Evolutionary conservation across 2,888 invertebrate genomes (phyloP), one percentile per base, ranked within the genome.

Genomic region (Hartigia nigra): DNA sequence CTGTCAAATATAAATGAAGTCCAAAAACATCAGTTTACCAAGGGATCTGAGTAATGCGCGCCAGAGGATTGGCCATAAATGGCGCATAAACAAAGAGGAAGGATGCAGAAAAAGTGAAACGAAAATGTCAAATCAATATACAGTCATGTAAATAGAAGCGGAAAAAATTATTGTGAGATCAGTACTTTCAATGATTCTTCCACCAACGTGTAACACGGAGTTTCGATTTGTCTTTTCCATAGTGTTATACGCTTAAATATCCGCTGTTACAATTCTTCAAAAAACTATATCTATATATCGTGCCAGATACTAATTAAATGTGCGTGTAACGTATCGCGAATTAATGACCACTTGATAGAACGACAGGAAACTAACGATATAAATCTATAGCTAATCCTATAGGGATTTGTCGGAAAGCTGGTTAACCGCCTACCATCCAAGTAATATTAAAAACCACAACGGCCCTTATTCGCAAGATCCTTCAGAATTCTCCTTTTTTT

Each of bases 321-420:
- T 69, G n/a, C n/a, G 35, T 75, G 9, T 78, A 69, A 78, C 78
- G 75, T 35, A 78, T 78, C 75, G 78, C 36, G 78, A 75, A 78
- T 75, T 78, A 78, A 78, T 78, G 35, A 75, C 69, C 75, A 37
- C 35, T 55, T 39, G 74, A 36, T 75, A 75, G 75, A 78, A 75
- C 14, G 74, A 74, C 74, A 36, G 76, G 69, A 78, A 69, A 69
- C 78, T 76, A 82, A 78, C 79, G 80, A 76, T 35, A 79, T 79
- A 81, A 82, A 81, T 82, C 82, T 81, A 72, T 69, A n/a, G 74
- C 74, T 82, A 80, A 83, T 81, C 77, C 80, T 55, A 69, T 70
- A 39, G 77, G 77, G 78, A 78, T 80, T 76, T 78, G 70, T n/a
- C 31, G 74, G 14, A 75, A 77, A 82, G 37, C 75, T 80, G 77